Evolutionary conservation across 2,888 invertebrate genomes (phyloP), one percentile per base, ranked within the genome.

Genomic region (Lamellibrachia columna): DNA sequence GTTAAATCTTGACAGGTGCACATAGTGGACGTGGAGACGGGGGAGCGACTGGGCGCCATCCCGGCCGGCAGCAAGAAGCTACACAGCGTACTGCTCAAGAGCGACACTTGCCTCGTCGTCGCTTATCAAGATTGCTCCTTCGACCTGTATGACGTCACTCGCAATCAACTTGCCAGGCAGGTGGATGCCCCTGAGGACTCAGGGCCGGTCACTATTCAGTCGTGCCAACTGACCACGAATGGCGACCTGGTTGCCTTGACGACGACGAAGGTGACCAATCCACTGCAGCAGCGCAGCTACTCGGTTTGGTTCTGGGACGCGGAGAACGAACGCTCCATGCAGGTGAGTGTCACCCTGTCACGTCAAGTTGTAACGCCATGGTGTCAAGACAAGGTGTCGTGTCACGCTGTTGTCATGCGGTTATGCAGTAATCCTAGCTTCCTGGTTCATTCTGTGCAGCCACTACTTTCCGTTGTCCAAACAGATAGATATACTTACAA

Each of bases 301-400:
- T 93, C 90, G 15, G n/a, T 93, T 7, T 93, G 93, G 93, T 92
- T 92, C 55, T 93, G 93, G 93, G 91, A 92, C 53, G 11, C 91
- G 7, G 92, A 93, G 7, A 93, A 93, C 9, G 55, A 92, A 22
- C 52, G 75, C 11, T n/a, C 91, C 9, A 58, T 52, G 8, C 60
- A 93, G 53, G 90, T 93, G 15, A 53, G 93, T 53, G 53, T 90
- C 11, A 90, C 60, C 22, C 15, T 60, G 60, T 75, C 75, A 15
- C 3, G 75, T 75, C 22, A 4, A 6, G 4, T 75, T 75, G 75
- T 3, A 15, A 75, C 22, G 22, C 3, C 22, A 75, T 6, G 75
- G 22, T 75, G 22, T 40, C 40, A 40, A 40, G 40, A 40, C 40
- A 1, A 40, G 40, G 40, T 40, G 40, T 40, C 40, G 40, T 0